A percentile compares a stretch with the other conserved stretches of the same genome.
These are phyloP conservation scores for Calvadosia cruxmelitensis DNA, from an alignment of 30 jellyfish, hydroid and myxozoan genomes.

Conservation along the genomic window DNA sequence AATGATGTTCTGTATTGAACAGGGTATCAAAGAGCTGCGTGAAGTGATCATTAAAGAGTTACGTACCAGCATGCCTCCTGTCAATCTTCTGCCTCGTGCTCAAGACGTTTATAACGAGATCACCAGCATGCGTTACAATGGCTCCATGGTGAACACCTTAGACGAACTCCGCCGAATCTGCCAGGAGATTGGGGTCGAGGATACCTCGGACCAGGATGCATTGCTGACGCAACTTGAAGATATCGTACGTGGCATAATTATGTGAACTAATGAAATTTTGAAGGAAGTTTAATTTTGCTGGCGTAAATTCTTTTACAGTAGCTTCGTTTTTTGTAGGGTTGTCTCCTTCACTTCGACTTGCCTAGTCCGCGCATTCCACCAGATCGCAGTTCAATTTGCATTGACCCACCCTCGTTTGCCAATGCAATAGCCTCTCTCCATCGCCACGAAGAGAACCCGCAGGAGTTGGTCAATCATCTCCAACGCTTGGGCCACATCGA, in stretches of 20 bases:
- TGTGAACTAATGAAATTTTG: too few species aligned
- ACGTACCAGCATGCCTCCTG: constrained; percentile 32
- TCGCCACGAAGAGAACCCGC: constrained; percentile 83
- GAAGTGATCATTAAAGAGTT: constrained; percentile 46
- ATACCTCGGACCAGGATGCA: constrained; percentile 29
- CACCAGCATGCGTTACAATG: constrained; percentile 34
- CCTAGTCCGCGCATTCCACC: constrained; percentile 50
- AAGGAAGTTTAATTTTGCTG: too few species aligned
- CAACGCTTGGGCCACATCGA: constrained; percentile 65
- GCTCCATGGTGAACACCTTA: constrained; percentile 45
- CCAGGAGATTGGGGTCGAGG: constrained; percentile 41
- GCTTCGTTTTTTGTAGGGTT: constrained; percentile 33
- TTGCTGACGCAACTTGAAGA: constrained; percentile 52
- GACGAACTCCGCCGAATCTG: constrained; percentile 34
- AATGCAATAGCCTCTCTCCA: constrained; percentile 70
- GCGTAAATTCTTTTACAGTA: not conserved
- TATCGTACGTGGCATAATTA: constrained; percentile 57
- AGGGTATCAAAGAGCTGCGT: constrained; percentile 79
- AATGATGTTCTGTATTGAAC: not conserved
- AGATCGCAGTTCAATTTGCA: constrained; percentile 47
- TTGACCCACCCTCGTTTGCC: constrained; percentile 85
- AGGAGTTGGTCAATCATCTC: constrained; percentile 59
- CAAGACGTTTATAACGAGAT: constrained; percentile 58
- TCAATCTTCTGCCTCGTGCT: constrained; percentile 24
- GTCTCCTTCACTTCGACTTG: constrained; percentile 58